These are phyloP conservation scores for Troilus luridus DNA, from an alignment of 2,888 invertebrate genomes.

Conservation along the genomic window DNA sequence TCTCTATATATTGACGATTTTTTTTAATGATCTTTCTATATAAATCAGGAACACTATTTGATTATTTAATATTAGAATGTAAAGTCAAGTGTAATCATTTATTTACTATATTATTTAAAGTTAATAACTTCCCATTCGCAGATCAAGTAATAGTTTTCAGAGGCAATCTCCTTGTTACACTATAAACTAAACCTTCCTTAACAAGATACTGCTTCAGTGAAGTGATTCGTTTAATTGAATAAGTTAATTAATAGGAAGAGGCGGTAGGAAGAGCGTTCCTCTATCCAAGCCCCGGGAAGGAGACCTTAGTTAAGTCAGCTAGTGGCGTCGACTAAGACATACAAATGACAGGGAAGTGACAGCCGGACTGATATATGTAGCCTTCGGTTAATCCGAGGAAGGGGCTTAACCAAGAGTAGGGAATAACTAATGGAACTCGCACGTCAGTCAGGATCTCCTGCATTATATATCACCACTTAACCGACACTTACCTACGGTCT, in stretches of 20 bases:
- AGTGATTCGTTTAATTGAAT: background rate
- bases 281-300: background rate
- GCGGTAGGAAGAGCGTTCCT: background rate
- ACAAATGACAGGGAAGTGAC: constrained; percentile 28
- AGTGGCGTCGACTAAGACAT: background rate
- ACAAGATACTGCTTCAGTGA: background rate
- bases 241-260: background rate
- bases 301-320: background rate
- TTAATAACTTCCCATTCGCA: too few relatives aligned
- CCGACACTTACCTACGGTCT: background rate
- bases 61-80: too few relatives aligned
- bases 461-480: background rate
- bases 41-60: too few relatives aligned
- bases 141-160: background rate
- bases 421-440: constrained; percentile 11
- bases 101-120: too few relatives aligned
- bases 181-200: background rate
- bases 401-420: background rate
- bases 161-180: background rate
- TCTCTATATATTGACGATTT: too few relatives aligned
- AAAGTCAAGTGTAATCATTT: too few relatives aligned
- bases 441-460: background rate
- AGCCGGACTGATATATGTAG: constrained; percentile 34
- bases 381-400: constrained; percentile 24
- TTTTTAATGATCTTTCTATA: too few relatives aligned